Evolutionary conservation across 2,797 vertebrate species (phyloP).

Genomic region (Gymnothorax javanicus): DNA sequence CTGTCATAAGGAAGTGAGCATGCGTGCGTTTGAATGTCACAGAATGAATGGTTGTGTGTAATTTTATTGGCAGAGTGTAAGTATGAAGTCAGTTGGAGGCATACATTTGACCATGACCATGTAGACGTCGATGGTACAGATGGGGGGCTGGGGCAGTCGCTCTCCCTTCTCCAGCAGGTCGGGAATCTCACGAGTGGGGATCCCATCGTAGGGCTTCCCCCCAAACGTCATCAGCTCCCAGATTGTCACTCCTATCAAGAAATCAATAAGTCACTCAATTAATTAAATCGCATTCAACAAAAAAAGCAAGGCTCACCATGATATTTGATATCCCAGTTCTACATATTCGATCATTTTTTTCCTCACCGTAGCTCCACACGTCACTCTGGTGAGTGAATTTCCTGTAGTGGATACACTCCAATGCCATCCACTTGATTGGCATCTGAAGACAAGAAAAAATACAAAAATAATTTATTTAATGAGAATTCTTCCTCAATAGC

Average conservation of each 20-base stretch:
- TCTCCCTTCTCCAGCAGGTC: constrained; percentile 98
- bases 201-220: constrained; percentile 95
- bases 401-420: constrained; percentile 98
- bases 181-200: constrained; percentile 94
- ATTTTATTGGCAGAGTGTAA: background rate
- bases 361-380: constrained; percentile 97
- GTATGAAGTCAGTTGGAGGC: constrained; percentile 38
- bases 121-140: constrained; percentile 98
- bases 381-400: constrained; percentile 99
- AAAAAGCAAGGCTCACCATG: constrained; percentile 10
- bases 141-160: constrained; percentile 91
- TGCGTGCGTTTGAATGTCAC: background rate
- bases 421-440: constrained; percentile 99
- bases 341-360: constrained; percentile 41
- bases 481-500: background rate
- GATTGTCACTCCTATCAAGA: constrained; percentile 88
- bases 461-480: too few species aligned
- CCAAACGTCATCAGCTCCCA: constrained; percentile 99
- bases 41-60: background rate
- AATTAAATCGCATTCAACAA: background rate
- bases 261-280: background rate
- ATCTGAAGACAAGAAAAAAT: constrained; percentile 71
- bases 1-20: background rate
- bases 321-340: background rate
- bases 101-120: constrained; percentile 99